A percentile compares a stretch with the other conserved stretches of the same genome.
These are phyloP conservation scores for Euproctis similis DNA, from an alignment of 2,888 invertebrate genomes.

Conservation along the genomic window DNA sequence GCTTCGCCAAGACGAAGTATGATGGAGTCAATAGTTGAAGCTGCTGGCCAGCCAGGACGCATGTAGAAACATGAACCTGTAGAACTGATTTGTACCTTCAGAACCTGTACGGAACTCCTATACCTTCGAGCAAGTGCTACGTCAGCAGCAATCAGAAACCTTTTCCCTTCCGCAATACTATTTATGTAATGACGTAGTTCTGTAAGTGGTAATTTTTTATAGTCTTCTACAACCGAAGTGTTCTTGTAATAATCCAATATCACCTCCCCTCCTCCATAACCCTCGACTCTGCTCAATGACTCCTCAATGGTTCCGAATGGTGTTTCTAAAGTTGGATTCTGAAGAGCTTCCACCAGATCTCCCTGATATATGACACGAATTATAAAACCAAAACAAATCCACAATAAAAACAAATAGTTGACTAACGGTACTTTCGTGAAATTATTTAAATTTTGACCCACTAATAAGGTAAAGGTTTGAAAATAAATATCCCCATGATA, in stretches of 20 bases:
- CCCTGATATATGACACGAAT: conserved; percentile 48
- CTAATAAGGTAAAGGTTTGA: conserved; percentile 33
- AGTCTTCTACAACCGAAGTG: conserved; percentile 26
- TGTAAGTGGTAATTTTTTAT: conserved; percentile 14
- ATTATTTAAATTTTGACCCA: conserved; percentile 39
- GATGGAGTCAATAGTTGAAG: conserved; percentile 22
- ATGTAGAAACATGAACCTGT: conserved; percentile 31
- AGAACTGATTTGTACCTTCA: conserved; percentile 26
- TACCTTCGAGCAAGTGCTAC: conserved; percentile 13
- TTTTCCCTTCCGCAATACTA: conserved; percentile 32
- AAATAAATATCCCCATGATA: conserved; percentile 18
- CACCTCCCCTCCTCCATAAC: conserved; percentile 32
- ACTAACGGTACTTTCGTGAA: conserved; percentile 29
- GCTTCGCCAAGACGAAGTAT: conserved; percentile 29
- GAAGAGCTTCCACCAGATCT: conserved; percentile 37
- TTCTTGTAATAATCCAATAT: conserved; percentile 28
- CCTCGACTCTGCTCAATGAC: conserved; percentile 30
- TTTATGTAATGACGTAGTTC: conserved; percentile 22
- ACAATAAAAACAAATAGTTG: conserved; percentile 37
- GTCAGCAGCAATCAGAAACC: conserved; percentile 33
- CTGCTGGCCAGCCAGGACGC: conserved; percentile 46
- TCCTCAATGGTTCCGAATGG: conserved; percentile 30
- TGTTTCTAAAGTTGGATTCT: conserved; percentile 33
- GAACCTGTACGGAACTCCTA: conserved; percentile 28
- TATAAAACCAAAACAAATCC: conserved; percentile 51